Evolutionary conservation across 2,797 vertebrate species (phyloP).

Genomic region (Ataeniobius toweri): DNA sequence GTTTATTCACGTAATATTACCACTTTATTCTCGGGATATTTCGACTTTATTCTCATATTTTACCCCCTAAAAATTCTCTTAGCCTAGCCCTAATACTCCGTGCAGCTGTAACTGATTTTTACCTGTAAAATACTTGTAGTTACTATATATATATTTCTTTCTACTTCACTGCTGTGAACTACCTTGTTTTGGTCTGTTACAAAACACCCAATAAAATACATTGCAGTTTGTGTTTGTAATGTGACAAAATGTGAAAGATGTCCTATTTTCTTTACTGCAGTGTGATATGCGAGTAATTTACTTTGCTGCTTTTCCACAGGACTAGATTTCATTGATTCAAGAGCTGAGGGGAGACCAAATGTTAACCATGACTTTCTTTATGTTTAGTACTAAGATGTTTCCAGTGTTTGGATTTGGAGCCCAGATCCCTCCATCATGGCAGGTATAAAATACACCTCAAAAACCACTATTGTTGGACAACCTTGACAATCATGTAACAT

Average conservation of each 20-base stretch:
- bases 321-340: not conserved
- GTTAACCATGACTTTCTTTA: slow-evolving; percentile 10
- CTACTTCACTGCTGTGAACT: not conserved
- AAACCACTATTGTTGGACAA: not conserved
- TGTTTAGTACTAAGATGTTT: slow-evolving; percentile 92
- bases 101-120: no score
- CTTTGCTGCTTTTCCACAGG: not conserved
- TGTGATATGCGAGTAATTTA: not conserved
- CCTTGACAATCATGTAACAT: not conserved
- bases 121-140: no score
- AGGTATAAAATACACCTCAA: slow-evolving; percentile 74
- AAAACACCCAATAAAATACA: not conserved
- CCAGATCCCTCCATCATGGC: slow-evolving; percentile 88
- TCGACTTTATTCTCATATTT: no score
- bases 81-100: no score
- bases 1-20: no score
- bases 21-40: no score
- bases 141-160: not conserved
- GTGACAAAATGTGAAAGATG: not conserved
- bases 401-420: slow-evolving; percentile 98
- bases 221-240: not conserved
- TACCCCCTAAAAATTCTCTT: no score
- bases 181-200: not conserved
- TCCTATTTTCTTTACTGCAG: not conserved
- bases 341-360: not conserved